These are phyloP conservation scores for Leptinotarsa juncta DNA, from an alignment of 2,888 invertebrate genomes.

Conservation along the genomic window DNA sequence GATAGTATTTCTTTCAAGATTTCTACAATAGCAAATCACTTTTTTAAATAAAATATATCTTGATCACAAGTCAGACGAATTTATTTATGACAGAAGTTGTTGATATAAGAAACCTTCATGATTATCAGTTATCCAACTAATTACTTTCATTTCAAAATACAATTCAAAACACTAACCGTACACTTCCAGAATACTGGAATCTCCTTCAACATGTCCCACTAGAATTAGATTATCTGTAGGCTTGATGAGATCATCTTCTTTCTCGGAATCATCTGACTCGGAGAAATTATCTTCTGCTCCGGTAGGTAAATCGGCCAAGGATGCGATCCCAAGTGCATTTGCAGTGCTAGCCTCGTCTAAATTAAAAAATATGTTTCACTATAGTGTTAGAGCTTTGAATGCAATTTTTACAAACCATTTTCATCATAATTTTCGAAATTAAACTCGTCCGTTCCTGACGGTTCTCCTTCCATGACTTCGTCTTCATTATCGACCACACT, in stretches of 20 bases:
- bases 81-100: too few relatives aligned
- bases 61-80: too few relatives aligned
- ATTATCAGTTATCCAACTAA: too few relatives aligned
- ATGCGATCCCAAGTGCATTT: constrained; percentile 69
- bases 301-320: constrained; percentile 69
- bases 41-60: too few relatives aligned
- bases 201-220: constrained; percentile 88
- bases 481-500: constrained; percentile 48
- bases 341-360: constrained; percentile 56
- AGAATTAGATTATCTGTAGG: constrained; percentile 89
- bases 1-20: too few relatives aligned
- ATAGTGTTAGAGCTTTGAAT: not conserved
- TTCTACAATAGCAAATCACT: too few relatives aligned
- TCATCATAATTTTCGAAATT: constrained; percentile 82
- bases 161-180: constrained; percentile 71
- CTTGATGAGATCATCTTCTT: constrained; percentile 91
- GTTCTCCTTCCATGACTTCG: constrained; percentile 54
- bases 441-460: constrained; percentile 75
- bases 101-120: too few relatives aligned
- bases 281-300: constrained; percentile 65
- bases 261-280: constrained; percentile 78
- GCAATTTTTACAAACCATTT: constrained; percentile 65
- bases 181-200: constrained; percentile 88
- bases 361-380: constrained; percentile 27
- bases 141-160: not conserved